A percentile compares a stretch with the other conserved stretches of the same genome.
phyloP scores from a whole-genome alignment of 2,888 invertebrate genomes.

The Nemurella pictetii region DNA sequence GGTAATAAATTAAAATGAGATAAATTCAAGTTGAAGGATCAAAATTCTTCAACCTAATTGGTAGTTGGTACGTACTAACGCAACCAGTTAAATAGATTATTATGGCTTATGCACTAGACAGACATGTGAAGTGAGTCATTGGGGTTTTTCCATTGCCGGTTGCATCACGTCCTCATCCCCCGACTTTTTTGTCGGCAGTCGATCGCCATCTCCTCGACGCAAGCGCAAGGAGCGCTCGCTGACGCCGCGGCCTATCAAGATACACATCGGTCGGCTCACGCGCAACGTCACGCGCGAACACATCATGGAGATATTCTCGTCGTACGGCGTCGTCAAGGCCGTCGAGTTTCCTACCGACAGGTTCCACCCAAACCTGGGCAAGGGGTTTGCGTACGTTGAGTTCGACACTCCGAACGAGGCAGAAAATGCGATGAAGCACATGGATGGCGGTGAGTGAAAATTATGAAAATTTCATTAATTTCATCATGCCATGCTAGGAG shows the following conservation, averaged over 20 bases:
- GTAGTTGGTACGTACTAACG: too few species aligned
- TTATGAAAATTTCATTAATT: too few species aligned
- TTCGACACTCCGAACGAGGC: conserved; percentile 93
- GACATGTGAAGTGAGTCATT: too few species aligned
- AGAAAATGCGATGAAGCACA: conserved; percentile 97
- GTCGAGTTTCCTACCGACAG: conserved; percentile 91
- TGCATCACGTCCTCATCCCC: too few species aligned
- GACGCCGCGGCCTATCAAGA: conserved; percentile 87
- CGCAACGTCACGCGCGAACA: conserved; percentile 92
- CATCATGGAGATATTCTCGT: conserved; percentile 87
- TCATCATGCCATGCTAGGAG: too few species aligned
- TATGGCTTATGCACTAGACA: too few species aligned
- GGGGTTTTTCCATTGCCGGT: too few species aligned
- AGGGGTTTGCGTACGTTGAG: conserved; percentile 95
- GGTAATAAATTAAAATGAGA: too few species aligned
- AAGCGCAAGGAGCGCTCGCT: conserved; percentile 82
- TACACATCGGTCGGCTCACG: conserved; percentile 91
- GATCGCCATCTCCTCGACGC: conserved; percentile 65
- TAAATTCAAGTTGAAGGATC: too few species aligned
- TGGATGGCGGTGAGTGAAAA: conserved; percentile 85
- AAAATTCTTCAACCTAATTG: too few species aligned
- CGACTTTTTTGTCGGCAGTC: conserved; percentile 44
- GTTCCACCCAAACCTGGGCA: conserved; percentile 82
- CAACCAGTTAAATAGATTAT: too few species aligned
- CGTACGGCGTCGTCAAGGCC: conserved; percentile 81